Evolutionary conservation across 2,797 vertebrate species (phyloP).

Genomic region (Acanthornis magna): DNA sequence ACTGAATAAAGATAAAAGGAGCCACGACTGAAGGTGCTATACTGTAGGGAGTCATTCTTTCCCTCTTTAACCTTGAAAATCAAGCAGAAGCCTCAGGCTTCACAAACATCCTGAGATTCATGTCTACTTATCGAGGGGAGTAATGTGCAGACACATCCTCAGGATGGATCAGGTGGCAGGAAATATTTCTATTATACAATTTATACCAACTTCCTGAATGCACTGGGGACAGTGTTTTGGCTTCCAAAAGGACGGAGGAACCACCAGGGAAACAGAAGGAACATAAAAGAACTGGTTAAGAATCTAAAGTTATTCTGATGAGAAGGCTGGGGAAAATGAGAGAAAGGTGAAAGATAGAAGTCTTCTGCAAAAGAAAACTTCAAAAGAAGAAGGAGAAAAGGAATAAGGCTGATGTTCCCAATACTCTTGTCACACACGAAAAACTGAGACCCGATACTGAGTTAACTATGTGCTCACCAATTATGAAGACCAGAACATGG

Average conservation of each 20-base stretch:
- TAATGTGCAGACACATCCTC: not conserved
- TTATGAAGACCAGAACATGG: not conserved
- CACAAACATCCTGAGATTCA: not conserved
- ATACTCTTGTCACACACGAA: not conserved
- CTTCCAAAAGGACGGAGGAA: not conserved
- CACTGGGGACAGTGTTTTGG: not conserved
- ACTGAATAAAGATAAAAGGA: not conserved
- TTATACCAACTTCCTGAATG: not conserved
- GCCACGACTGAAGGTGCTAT: not conserved
- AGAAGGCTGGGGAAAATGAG: not conserved
- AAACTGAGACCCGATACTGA: not conserved
- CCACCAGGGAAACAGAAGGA: not conserved
- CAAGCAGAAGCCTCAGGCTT: not conserved
- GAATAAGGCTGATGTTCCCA: not conserved
- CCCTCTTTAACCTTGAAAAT: conserved; percentile 24
- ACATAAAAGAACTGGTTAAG: not conserved
- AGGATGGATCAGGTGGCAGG: not conserved
- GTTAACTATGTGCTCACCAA: not conserved
- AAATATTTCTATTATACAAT: not conserved
- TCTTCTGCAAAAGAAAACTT: not conserved
- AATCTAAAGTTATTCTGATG: not conserved
- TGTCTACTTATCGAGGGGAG: not conserved
- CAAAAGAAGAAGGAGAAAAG: not conserved
- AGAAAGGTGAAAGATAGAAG: not conserved
- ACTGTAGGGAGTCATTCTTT: not conserved